Conservation (phyloP, 2,113 vertebrate species). For the Syngnathoides biaculeatus region DNA sequence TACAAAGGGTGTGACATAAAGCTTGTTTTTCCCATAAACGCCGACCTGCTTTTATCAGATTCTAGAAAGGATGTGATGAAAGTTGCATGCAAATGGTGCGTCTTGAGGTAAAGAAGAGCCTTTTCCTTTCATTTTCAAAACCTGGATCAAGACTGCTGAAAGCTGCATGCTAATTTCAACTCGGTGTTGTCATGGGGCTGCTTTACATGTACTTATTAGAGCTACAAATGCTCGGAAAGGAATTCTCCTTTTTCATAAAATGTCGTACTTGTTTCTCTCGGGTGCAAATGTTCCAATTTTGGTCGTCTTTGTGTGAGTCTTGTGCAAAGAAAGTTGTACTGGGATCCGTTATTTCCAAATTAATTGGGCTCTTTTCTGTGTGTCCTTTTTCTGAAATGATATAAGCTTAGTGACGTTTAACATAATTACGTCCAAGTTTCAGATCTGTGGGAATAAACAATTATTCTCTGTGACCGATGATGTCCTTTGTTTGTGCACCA, state of each 20-base stretch:
- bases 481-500: slow-evolving; percentile 27
- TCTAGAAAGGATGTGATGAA: too few species aligned
- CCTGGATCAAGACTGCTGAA: too few species aligned
- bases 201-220: neutral
- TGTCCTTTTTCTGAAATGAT: neutral
- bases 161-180: too few species aligned
- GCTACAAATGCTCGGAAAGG: neutral
- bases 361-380: neutral
- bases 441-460: slow-evolving; percentile 14
- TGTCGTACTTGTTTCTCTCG: neutral
- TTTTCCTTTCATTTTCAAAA: too few species aligned
- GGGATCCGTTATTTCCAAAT: neutral
- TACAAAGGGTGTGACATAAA: neutral
- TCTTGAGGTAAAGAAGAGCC: too few species aligned
- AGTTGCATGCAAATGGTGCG: too few species aligned
- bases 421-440: slow-evolving; percentile 8
- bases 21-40: too few species aligned
- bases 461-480: slow-evolving; percentile 3
- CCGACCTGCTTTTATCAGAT: too few species aligned
- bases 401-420: neutral
- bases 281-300: neutral
- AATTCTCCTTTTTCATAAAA: neutral
- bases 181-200: too few species aligned
- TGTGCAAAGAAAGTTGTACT: neutral
- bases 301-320: neutral